Evolutionary conservation across 1,140 invertebrate genomes (phyloP).

Genomic region (Papilio xuthus): DNA sequence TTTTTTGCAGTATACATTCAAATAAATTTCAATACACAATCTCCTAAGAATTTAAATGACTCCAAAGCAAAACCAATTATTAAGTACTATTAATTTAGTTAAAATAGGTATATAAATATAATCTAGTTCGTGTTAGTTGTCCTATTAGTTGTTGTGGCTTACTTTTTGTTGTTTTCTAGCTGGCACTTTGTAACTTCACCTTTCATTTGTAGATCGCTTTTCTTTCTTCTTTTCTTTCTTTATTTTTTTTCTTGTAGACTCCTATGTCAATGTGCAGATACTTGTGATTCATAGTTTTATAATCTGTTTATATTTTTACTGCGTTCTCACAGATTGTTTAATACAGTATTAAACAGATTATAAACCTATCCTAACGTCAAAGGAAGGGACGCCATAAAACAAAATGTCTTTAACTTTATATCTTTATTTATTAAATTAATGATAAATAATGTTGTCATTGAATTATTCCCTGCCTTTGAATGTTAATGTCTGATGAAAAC

Average conservation of each 20-base stretch:
- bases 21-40: too few relatives aligned
- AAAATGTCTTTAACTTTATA: neutral
- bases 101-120: conserved; percentile 4
- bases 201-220: conserved; percentile 68
- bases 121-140: conserved; percentile 66
- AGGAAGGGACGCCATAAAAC: neutral
- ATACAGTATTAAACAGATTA: neutral
- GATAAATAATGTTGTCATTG: too few relatives aligned
- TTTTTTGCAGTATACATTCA: too few relatives aligned
- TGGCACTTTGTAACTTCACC: conserved; percentile 76
- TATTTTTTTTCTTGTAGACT: conserved; percentile 68
- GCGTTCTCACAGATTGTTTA: neutral
- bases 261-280: conserved; percentile 51
- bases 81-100: conserved; percentile 24
- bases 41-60: neutral
- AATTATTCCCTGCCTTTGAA: neutral
- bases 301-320: neutral
- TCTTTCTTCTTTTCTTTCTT: conserved; percentile 65
- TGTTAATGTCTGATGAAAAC: neutral
- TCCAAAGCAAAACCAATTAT: conserved; percentile 40
- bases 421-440: neutral
- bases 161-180: conserved; percentile 72
- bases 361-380: neutral
- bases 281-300: neutral
- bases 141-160: conserved; percentile 75